Evolutionary conservation across 2,113 vertebrate genomes (phyloP).

Genomic region (Festucalex cinctus): DNA sequence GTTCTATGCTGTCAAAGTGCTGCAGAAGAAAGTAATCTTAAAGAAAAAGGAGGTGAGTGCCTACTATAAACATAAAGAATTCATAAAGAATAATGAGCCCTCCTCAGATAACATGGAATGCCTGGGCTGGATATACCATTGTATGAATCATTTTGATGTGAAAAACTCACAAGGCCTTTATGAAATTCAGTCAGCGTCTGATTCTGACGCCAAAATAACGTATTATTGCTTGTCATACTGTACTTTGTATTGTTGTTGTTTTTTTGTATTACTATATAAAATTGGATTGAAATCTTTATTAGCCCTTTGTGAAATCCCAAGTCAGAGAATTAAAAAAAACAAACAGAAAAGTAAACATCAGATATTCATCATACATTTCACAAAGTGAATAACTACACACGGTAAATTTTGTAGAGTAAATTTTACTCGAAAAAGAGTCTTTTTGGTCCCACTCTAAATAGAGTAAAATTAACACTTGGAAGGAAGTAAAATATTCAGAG

Average conservation of each 20-base stretch:
- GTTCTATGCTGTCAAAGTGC: conserved; percentile 94
- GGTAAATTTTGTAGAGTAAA: too few species aligned
- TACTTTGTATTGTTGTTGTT: not conserved
- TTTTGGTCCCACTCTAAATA: too few species aligned
- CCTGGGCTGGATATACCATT: not conserved
- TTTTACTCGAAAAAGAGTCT: too few species aligned
- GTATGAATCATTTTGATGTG: not conserved
- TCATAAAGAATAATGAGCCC: not conserved
- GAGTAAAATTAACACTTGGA: too few species aligned
- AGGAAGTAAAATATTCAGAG: too few species aligned
- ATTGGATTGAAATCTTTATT: not conserved
- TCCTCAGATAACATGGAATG: not conserved
- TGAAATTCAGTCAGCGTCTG: too few species aligned
- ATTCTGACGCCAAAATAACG: not conserved
- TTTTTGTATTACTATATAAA: not conserved
- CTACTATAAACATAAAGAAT: too few species aligned
- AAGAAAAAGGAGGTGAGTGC: conserved; percentile 92
- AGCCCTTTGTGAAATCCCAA: not conserved
- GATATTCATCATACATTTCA: too few species aligned
- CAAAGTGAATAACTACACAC: not conserved
- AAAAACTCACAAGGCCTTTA: not conserved
- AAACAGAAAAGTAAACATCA: not conserved
- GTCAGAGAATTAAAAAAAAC: too few species aligned
- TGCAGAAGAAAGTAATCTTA: conserved; percentile 95
- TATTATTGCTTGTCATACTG: not conserved